Evolutionary conservation across 2,113 vertebrate genomes (phyloP).

Genomic region (Maccullochella peelii): DNA sequence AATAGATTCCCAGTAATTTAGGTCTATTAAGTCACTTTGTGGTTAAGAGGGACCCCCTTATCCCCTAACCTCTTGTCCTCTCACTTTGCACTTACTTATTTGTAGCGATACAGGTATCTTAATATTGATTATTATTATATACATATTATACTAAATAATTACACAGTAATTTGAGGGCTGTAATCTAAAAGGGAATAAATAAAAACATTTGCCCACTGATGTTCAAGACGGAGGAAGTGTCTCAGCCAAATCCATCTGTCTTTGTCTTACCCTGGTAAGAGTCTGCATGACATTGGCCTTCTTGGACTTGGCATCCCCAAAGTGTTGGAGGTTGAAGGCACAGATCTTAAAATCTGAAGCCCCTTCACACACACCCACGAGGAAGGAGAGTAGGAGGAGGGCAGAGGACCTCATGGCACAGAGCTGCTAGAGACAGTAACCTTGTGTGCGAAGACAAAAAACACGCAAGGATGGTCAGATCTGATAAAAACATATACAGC

Average conservation of each 20-base stretch:
- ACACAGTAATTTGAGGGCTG: too few relatives aligned
- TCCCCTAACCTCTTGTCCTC: too few relatives aligned
- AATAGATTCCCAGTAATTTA: too few relatives aligned
- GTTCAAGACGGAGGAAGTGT: not conserved
- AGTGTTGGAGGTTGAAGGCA: conserved; percentile 83
- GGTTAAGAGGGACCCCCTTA: too few relatives aligned
- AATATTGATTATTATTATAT: not conserved
- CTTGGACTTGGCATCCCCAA: conserved; percentile 81
- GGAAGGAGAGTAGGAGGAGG: conserved; percentile 58
- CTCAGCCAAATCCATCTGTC: not conserved
- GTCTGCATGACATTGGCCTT: conserved; percentile 72
- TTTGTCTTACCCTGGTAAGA: conserved; percentile 71
- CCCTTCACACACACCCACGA: conserved; percentile 11
- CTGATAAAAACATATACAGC: not conserved
- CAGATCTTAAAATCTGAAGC: conserved; percentile 72
- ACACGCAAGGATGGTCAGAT: not conserved
- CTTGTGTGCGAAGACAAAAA: not conserved
- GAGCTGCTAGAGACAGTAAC: conserved; percentile 6
- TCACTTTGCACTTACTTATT: too few relatives aligned
- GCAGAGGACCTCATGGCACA: conserved; percentile 52
- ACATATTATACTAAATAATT: not conserved
- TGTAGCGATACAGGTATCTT: not conserved
- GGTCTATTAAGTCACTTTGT: too few relatives aligned
- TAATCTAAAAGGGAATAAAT: not conserved
- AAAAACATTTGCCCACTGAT: not conserved